Conservation (phyloP, 30 jellyfish, hydroid and myxozoan species). For the Sanderia malayensis region DNA sequence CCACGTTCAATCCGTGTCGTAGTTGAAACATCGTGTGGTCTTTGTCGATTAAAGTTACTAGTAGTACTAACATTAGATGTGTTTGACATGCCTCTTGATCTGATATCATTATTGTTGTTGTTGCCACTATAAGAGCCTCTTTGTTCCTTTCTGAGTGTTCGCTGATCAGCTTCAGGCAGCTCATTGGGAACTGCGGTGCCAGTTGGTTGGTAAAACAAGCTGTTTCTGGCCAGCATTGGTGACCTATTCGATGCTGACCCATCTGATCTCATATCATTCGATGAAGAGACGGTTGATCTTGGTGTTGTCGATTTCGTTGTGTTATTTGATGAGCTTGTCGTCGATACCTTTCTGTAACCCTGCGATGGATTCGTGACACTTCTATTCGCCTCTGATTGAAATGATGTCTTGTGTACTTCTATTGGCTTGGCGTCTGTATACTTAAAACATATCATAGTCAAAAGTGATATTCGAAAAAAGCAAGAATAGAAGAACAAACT, state of each 20-base stretch:
- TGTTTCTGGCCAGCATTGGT: slow-evolving; percentile 22
- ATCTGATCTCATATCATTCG: slow-evolving; percentile 11
- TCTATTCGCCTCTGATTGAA: slow-evolving; percentile 13
- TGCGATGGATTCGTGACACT: background rate
- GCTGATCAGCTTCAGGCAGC: slow-evolving; percentile 66
- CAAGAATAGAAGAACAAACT: background rate
- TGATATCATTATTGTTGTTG: background rate
- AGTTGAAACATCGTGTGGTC: slow-evolving; percentile 17
- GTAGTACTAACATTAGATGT: slow-evolving; percentile 37
- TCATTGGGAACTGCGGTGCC: slow-evolving; percentile 25
- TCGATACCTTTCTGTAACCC: too few species aligned
- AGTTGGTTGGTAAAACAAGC: slow-evolving; percentile 49
- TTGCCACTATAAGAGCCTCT: too few species aligned
- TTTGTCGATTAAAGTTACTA: slow-evolving; percentile 3
- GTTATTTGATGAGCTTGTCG: too few species aligned
- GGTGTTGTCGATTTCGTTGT: too few species aligned
- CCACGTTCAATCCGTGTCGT: slow-evolving; percentile 10
- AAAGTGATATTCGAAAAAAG: too few species aligned
- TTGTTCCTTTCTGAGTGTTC: slow-evolving; percentile 28
- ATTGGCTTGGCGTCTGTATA: slow-evolving; percentile 47
- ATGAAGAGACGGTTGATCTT: slow-evolving; percentile 14
- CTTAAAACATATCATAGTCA: slow-evolving; percentile 1
- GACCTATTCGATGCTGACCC: slow-evolving; percentile 23
- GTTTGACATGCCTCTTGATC: slow-evolving; percentile 7
- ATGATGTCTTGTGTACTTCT: slow-evolving; percentile 26